Evolutionary conservation across 2,113 vertebrate species (phyloP).

Genomic region (Lasiurus cinereus): DNA sequence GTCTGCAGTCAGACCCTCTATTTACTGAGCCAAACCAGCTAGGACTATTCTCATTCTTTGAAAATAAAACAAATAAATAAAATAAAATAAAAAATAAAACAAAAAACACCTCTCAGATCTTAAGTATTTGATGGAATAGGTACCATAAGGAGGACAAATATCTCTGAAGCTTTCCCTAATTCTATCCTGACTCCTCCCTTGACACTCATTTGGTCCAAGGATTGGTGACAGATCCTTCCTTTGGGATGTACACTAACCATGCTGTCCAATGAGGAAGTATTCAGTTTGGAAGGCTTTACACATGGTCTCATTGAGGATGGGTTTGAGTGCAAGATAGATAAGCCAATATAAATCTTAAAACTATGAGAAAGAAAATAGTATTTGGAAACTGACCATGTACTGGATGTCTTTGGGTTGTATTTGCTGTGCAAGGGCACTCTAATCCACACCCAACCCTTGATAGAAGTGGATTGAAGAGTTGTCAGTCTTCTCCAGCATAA

Average conservation of each 20-base stretch:
- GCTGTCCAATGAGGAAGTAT: background rate
- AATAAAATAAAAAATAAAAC: background rate
- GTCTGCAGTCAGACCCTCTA: no score
- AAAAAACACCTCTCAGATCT: background rate
- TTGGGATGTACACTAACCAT: background rate
- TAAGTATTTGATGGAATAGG: background rate
- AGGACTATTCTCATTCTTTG: background rate
- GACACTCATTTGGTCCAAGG: background rate
- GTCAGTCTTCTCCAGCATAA: background rate
- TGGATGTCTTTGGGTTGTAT: background rate
- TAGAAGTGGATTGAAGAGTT: background rate
- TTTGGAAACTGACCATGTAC: background rate
- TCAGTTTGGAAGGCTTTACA: background rate
- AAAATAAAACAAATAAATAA: background rate
- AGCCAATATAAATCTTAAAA: background rate
- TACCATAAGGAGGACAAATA: background rate
- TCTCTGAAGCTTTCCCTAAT: background rate
- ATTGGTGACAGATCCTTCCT: background rate
- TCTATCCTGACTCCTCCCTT: background rate
- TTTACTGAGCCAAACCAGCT: no score
- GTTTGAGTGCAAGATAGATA: background rate
- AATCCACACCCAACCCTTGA: background rate
- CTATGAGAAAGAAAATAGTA: slow-evolving; percentile 5
- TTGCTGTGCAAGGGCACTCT: background rate
- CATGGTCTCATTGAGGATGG: background rate